Percentiles rank a stretch among this genome's conserved stretches.
phyloP scores from a whole-genome alignment of 2,888 invertebrate genomes.

The Eupithecia subumbrata region DNA sequence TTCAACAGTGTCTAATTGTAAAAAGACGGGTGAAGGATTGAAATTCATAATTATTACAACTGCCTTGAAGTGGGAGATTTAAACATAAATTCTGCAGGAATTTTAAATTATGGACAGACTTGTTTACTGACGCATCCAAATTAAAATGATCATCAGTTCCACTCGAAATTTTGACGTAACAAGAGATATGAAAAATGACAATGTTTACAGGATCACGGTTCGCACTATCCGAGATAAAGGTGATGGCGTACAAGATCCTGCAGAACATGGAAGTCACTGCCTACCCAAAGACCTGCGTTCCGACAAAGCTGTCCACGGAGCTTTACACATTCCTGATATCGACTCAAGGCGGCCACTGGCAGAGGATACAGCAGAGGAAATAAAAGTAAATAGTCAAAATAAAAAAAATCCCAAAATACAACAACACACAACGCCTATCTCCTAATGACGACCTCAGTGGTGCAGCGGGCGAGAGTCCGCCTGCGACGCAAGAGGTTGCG shows the following conservation, averaged over 20 bases:
- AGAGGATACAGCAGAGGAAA: neutral
- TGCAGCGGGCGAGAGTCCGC: no score
- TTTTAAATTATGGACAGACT: neutral
- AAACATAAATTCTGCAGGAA: neutral
- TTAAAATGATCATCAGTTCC: neutral
- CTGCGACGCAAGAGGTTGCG: no score
- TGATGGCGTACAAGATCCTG: constrained; percentile 55
- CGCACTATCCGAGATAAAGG: constrained; percentile 62
- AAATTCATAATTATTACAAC: neutral
- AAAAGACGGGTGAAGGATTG: neutral
- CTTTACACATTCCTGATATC: constrained; percentile 47
- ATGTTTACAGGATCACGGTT: constrained; percentile 56
- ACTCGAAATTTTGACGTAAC: neutral
- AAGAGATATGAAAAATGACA: neutral
- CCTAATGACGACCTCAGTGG: no score
- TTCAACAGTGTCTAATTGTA: neutral
- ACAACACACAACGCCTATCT: no score
- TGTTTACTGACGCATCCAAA: neutral
- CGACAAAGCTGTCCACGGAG: constrained; percentile 42
- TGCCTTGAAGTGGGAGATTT: neutral
- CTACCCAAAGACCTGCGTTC: constrained; percentile 51
- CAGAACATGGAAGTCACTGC: constrained; percentile 55
- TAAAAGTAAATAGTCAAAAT: neutral
- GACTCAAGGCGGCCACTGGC: neutral
- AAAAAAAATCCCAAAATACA: neutral